A percentile compares a stretch with the other conserved stretches of the same genome.
These are phyloP conservation scores for Chlorospingus flavigularis DNA, from an alignment of 2,797 vertebrate species.

Conservation along the genomic window DNA sequence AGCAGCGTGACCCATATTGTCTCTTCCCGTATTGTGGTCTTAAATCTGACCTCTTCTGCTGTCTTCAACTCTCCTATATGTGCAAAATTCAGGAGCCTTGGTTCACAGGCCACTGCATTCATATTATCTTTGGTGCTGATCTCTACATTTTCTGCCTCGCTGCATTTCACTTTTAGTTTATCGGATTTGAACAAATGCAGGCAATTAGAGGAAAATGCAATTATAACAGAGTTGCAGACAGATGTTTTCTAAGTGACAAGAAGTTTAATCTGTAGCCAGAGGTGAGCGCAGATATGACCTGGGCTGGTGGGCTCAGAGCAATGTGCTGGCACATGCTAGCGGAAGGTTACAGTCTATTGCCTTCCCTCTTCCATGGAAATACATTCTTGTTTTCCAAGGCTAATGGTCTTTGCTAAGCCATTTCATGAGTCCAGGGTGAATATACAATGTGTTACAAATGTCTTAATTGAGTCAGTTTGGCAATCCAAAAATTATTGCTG, in stretches of 20 bases:
- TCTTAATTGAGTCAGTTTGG: not conserved
- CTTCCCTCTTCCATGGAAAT: not conserved
- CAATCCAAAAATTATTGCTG: not conserved
- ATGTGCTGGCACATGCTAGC: not conserved
- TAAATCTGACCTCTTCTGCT: not conserved
- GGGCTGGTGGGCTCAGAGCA: not conserved
- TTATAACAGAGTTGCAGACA: not conserved
- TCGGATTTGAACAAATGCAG: conserved; percentile 40
- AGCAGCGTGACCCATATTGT: not conserved
- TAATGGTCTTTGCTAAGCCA: not conserved
- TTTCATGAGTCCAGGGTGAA: not conserved
- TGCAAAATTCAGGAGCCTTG: not conserved
- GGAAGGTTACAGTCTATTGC: not conserved
- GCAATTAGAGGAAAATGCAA: conserved; percentile 37
- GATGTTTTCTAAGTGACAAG: not conserved
- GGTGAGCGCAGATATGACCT: not conserved
- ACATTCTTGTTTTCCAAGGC: not conserved
- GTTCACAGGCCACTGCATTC: conserved; percentile 9
- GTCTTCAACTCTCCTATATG: not conserved
- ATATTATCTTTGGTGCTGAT: conserved; percentile 30
- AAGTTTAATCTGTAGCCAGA: not conserved
- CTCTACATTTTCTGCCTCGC: not conserved
- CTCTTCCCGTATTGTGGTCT: not conserved
- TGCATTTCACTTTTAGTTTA: conserved; percentile 32
- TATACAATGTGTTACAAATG: not conserved